Conservation (phyloP, 2,797 vertebrate species). For the Ctenochaetus hawaiiensis region DNA sequence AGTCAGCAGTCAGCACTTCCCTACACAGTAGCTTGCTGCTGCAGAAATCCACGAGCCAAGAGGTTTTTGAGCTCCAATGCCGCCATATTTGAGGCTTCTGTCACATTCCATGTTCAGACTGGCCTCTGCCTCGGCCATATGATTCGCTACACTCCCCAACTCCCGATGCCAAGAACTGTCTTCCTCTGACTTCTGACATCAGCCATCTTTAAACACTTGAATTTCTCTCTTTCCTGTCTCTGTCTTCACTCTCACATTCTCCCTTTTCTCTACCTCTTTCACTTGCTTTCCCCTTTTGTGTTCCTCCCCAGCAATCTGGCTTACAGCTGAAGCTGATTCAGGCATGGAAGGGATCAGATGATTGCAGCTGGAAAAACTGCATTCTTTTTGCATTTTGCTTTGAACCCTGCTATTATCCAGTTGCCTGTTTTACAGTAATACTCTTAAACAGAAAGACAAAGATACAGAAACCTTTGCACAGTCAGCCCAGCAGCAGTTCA, state of each 20-base stretch:
- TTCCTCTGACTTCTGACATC: slow-evolving; percentile 74
- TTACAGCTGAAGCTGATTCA: slow-evolving; percentile 83
- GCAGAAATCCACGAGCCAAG: slow-evolving; percentile 72
- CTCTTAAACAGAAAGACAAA: slow-evolving; percentile 66
- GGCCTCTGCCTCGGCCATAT: slow-evolving; percentile 68
- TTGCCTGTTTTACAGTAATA: slow-evolving; percentile 81
- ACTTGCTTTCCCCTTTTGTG: slow-evolving; percentile 68
- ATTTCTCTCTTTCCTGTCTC: slow-evolving; percentile 62
- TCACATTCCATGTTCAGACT: slow-evolving; percentile 71
- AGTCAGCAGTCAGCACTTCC: slow-evolving; percentile 80
- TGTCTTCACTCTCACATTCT: slow-evolving; percentile 60
- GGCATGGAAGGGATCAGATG: slow-evolving; percentile 81
- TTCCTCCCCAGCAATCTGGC: slow-evolving; percentile 76
- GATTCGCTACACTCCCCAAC: slow-evolving; percentile 57
- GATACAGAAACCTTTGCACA: slow-evolving; percentile 62
- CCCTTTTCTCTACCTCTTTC: slow-evolving; percentile 51
- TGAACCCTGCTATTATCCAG: slow-evolving; percentile 78
- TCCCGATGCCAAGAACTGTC: slow-evolving; percentile 69
- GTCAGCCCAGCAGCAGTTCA: slow-evolving; percentile 44
- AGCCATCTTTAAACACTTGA: slow-evolving; percentile 81
- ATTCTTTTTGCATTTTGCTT: slow-evolving; percentile 79
- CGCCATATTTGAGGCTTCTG: slow-evolving; percentile 75
- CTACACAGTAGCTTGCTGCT: slow-evolving; percentile 74
- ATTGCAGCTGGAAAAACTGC: slow-evolving; percentile 82
- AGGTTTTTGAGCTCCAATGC: slow-evolving; percentile 70